Evolutionary conservation across 1,140 invertebrate species (phyloP), one percentile per base, ranked within the genome.

Genomic region (Drosophila neocordata): DNA sequence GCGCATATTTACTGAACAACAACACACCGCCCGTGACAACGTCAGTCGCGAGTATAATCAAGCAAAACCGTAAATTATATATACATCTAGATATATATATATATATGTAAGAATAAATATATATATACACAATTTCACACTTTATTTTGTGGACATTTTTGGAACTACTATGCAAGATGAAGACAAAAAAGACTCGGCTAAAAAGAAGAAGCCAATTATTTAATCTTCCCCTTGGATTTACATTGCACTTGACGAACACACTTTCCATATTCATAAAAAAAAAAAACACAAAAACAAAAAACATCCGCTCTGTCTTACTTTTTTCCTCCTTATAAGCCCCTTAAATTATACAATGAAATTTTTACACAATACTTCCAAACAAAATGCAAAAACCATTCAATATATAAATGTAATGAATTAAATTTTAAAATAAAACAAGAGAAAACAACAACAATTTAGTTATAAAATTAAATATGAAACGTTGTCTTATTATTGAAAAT

Each of bases 401-500:
- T 31, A 41, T 77, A 87, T 34, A 52, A 74, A 73, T 87, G 74
- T 81, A 87, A 78, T 82, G 62, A 71, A 75, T 60, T 56, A 77
- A 71, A 73, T 85, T 85, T 81, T 65, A 77, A 85, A 84, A 80
- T 77, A 84, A 85, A 83, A 37, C 53, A 65, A 51, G 18, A 53
- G 22, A 13, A 71, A 67, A 72, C 61, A 73, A 73, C 34, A 9
- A 35, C 53, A 73, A 68, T 55, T 64, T 85, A 85, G 58, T 65
- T 87, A 68, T 85, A 87, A 67, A 76, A 78, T 60, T 57, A 85
- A 41, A 56, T 27, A 11, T 8, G 18, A 24, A 8, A 38, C 4
- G 2, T 55, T 20, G 1, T 20, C 31, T 35, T 15, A 1, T 63
- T 63, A 48, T 57, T 61, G 4, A 1, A 31, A 31, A 24, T 24